A percentile compares a stretch with the other conserved stretches of the same genome.
Evolutionary conservation across 2,797 vertebrate genomes (phyloP).

Genomic region (Ciconia nigra): DNA sequence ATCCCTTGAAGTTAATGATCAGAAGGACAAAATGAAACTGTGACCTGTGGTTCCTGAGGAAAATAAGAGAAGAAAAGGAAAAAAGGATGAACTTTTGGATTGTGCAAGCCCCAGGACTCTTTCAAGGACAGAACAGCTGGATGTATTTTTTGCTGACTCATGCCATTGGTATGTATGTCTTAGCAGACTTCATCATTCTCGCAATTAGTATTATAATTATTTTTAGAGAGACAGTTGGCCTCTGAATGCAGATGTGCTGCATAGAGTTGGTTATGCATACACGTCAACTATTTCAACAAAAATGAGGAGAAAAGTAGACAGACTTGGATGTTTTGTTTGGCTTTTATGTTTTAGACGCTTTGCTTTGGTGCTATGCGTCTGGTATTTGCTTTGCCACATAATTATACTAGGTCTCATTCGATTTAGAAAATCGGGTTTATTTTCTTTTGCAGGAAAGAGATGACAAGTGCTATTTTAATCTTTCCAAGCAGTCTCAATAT

Average conservation of each 20-base stretch:
- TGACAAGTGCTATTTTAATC: constrained; percentile 54
- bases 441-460: constrained; percentile 25
- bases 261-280: not conserved
- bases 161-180: not conserved
- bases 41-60: not conserved
- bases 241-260: constrained; percentile 4
- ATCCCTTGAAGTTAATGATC: constrained; percentile 56
- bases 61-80: not conserved
- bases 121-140: not conserved
- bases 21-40: constrained; percentile 44
- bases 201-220: constrained; percentile 14
- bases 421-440: constrained; percentile 24
- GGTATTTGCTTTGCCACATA: constrained; percentile 12
- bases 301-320: not conserved
- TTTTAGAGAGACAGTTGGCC: not conserved
- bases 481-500: constrained; percentile 15
- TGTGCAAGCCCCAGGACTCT: not conserved
- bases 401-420: not conserved
- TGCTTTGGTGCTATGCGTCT: not conserved
- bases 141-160: constrained; percentile 30
- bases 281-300: not conserved
- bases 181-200: not conserved
- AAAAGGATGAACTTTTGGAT: not conserved
- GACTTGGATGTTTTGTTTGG: not conserved
- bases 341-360: not conserved